Evolutionary conservation across 2,888 invertebrate genomes (phyloP).

Genomic region (Drosophila pseudotakahashii): DNA sequence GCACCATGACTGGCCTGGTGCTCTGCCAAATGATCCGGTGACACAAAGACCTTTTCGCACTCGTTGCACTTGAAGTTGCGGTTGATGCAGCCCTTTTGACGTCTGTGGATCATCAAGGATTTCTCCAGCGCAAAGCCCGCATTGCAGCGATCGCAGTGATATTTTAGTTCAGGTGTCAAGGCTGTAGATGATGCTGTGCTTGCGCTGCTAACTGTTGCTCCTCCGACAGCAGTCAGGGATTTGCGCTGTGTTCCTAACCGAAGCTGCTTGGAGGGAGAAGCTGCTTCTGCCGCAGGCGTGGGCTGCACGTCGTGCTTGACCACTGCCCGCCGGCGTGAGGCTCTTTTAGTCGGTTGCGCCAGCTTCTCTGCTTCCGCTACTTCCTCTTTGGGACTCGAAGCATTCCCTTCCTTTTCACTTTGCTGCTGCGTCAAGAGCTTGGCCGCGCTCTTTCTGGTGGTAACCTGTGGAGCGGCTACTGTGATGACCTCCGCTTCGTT

Average conservation of each 20-base stretch:
- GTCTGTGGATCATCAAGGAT: conserved; percentile 79
- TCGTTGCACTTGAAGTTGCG: conserved; percentile 85
- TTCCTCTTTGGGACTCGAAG: not conserved
- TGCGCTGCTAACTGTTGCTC: not conserved
- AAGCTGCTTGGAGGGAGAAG: not conserved
- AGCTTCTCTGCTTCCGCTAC: not conserved
- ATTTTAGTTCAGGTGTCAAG: conserved; percentile 43
- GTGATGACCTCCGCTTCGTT: conserved; percentile 55
- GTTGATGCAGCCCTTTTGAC: conserved; percentile 84
- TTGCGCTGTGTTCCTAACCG: conserved; percentile 8
- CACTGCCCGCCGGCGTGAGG: conserved; percentile 40
- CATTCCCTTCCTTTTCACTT: not conserved
- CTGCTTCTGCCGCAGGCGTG: not conserved
- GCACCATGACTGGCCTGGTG: conserved; percentile 84
- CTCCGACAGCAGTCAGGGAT: conserved; percentile 2
- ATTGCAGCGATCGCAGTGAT: conserved; percentile 80
- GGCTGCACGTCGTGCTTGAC: conserved; percentile 8
- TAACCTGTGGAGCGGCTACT: conserved; percentile 27
- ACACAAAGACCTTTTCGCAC: conserved; percentile 86
- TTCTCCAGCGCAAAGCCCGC: conserved; percentile 82
- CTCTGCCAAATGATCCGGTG: conserved; percentile 85
- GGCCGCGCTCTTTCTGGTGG: conserved; percentile 48
- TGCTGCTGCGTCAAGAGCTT: conserved; percentile 40
- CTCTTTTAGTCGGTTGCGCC: conserved; percentile 31
- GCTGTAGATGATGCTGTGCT: not conserved